phyloP scores from a whole-genome alignment of 1,140 invertebrate species.

The Drosophila persimilis region DNA sequence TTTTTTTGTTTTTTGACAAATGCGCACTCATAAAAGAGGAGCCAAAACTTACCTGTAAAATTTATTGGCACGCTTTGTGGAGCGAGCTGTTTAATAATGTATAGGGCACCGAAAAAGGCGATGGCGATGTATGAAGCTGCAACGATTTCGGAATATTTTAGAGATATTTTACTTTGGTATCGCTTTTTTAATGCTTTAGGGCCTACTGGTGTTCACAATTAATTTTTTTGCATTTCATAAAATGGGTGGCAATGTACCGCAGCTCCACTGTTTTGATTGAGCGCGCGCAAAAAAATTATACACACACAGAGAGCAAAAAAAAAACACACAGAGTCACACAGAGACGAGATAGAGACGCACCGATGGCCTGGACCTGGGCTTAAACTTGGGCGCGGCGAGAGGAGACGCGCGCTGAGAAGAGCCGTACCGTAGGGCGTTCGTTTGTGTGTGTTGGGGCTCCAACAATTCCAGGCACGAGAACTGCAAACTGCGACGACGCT shows the following conservation, averaged over 20 bases:
- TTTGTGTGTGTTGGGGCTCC: constrained; percentile 8
- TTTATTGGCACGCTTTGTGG: constrained; percentile 59
- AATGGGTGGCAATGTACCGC: constrained; percentile 11
- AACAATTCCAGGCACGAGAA: constrained; percentile 45
- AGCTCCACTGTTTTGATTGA: constrained; percentile 74
- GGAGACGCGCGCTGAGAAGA: constrained; percentile 17
- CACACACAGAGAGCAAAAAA: constrained; percentile 38
- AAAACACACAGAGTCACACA: constrained; percentile 17
- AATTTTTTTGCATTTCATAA: not conserved
- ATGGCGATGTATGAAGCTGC: constrained; percentile 35
- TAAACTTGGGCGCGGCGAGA: constrained; percentile 25
- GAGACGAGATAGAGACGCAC: constrained; percentile 44
- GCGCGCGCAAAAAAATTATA: constrained; percentile 80
- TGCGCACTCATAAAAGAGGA: constrained; percentile 51
- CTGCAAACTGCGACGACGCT: constrained; percentile 26
- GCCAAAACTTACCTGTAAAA: constrained; percentile 72
- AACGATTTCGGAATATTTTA: constrained; percentile 65
- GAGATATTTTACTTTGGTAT: constrained; percentile 4
- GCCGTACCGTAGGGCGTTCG: constrained; percentile 29
- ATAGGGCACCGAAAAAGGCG: constrained; percentile 41
- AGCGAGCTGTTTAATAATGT: constrained; percentile 62
- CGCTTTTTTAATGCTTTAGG: no score
- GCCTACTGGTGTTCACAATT: constrained; percentile 7
- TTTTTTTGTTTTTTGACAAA: constrained; percentile 47
- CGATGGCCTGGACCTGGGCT: constrained; percentile 33